Evolutionary conservation across 2,797 vertebrate species (phyloP), one percentile per base, ranked within the genome.

Genomic region (Serranus cabrilla): DNA sequence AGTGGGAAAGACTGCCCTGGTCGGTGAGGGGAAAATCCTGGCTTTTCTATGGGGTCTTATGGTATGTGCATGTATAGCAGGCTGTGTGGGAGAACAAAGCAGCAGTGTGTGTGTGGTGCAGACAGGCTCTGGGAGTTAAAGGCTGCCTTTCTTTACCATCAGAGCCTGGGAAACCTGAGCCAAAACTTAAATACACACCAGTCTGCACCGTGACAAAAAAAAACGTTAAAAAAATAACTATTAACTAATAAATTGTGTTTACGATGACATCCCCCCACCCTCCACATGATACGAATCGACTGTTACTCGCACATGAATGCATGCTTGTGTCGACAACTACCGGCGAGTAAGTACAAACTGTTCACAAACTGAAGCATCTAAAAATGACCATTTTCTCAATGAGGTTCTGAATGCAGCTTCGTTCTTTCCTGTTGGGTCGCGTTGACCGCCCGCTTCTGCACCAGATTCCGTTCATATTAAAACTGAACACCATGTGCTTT

Each of bases 21-120:
- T 7, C 1, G 34, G 34, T 9, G 37, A 16, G 17, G 52, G 18
- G 12, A 14, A 16, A 50, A 12, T 11, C 69, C 52, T 0, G 49
- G 37, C 37, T 34, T 54, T 67, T 65, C 61, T 67, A 10, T 42
- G 62, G 68, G 31, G 25, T 74, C 46, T 61, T 11, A 67, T 49
- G 83, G 73, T 56, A 55, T 89, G 82, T 67, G 76, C 2, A 13
- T 78, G 76, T 58, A 42, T 56, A 51, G 77, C 50, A 42, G 81
- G 55, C 55, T 64, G 61, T 37, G 59, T 9, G 4, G 13, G 49
- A 71, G 81, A 88, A 88, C 83, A 88, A 88, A 86, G 87, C 79
- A 11, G 68, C 74, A 80, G 74, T 71, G 81, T 74, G 81, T 74
- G 74, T 66, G 78, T 11, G 81, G 1, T 23, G 81, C 70, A 74